Evolutionary conservation across 2,888 invertebrate species (phyloP).

Genomic region (Junonia oenone): DNA sequence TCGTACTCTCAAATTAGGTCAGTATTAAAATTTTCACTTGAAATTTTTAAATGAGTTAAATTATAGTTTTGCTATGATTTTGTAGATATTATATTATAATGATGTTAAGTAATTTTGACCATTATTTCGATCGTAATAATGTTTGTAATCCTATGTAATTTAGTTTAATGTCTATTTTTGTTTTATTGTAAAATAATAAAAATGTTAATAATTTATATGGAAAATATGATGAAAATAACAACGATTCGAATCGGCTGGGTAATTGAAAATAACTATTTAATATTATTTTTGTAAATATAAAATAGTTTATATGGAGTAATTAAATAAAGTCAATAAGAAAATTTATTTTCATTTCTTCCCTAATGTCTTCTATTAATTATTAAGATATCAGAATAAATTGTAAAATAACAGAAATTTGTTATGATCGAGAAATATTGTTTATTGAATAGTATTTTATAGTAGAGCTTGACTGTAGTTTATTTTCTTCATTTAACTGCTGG

Average conservation of each 20-base stretch:
- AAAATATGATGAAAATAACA: neutral
- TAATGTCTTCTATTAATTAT: no score
- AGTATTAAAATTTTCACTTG: neutral
- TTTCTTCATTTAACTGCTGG: no score
- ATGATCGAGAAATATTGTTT: no score
- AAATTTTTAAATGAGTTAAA: neutral
- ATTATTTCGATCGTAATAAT: neutral
- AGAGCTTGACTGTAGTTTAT: no score
- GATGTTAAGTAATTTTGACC: no score
- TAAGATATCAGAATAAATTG: no score
- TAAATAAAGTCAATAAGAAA: neutral
- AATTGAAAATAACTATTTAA: neutral
- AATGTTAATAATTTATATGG: neutral
- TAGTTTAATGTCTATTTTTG: neutral
- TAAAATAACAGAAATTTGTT: no score
- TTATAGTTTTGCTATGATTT: neutral
- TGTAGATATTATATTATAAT: neutral
- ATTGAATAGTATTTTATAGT: no score
- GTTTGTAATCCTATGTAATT: neutral
- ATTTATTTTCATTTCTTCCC: no score
- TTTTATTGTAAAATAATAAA: neutral
- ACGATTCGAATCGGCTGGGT: neutral
- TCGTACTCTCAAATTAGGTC: neutral
- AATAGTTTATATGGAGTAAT: neutral
- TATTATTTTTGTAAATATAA: constrained; percentile 2